phyloP scores from a whole-genome alignment of 2,888 invertebrate genomes.

The Melangyna quadrimaculata region DNA sequence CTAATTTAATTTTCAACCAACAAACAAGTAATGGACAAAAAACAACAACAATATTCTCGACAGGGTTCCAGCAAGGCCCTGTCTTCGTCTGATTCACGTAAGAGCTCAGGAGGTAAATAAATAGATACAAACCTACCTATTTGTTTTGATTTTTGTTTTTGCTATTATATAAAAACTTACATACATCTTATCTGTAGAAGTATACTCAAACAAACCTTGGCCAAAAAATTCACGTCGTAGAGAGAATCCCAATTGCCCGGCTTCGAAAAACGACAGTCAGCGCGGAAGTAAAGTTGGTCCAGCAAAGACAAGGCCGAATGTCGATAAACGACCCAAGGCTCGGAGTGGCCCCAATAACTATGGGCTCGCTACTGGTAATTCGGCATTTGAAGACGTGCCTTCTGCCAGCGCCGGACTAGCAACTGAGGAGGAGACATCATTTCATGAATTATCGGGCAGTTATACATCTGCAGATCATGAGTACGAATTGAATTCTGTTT shows the following conservation, averaged over 20 bases:
- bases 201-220: slow-evolving; percentile 76
- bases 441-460: slow-evolving; percentile 77
- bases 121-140: slow-evolving; percentile 78
- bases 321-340: slow-evolving; percentile 84
- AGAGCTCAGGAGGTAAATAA: slow-evolving; percentile 88
- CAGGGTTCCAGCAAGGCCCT: slow-evolving; percentile 87
- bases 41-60: slow-evolving; percentile 85
- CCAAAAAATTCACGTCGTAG: slow-evolving; percentile 78
- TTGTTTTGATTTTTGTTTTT: slow-evolving; percentile 72
- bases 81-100: slow-evolving; percentile 87
- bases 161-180: neutral
- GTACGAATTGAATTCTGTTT: slow-evolving; percentile 90
- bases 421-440: slow-evolving; percentile 54
- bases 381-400: slow-evolving; percentile 74
- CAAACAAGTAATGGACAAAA: slow-evolving; percentile 87
- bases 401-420: slow-evolving; percentile 80
- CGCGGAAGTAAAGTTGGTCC: slow-evolving; percentile 84
- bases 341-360: slow-evolving; percentile 81
- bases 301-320: slow-evolving; percentile 83
- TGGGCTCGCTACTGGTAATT: slow-evolving; percentile 79
- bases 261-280: slow-evolving; percentile 84
- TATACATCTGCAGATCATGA: slow-evolving; percentile 73
- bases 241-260: slow-evolving; percentile 81
- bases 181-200: slow-evolving; percentile 72
- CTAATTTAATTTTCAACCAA: slow-evolving; percentile 75